Evolutionary conservation across 2,113 vertebrate species (phyloP).

Genomic region (Psettodes erumei): DNA sequence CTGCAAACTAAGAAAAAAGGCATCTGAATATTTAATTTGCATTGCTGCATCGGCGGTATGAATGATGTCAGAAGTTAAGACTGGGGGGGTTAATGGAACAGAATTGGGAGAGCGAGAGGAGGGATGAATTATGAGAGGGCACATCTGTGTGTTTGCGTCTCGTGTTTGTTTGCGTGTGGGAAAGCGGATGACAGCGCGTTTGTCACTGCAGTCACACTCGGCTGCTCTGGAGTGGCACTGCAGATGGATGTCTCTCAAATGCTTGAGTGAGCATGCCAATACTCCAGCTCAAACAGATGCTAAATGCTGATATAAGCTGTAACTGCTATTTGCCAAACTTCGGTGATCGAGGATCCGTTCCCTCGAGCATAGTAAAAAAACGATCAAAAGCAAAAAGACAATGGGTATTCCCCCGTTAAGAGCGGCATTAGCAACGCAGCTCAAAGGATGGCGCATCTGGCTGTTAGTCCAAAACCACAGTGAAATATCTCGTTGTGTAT

Average conservation of each 20-base stretch:
- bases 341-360: slow-evolving; percentile 16
- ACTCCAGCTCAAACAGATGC: slow-evolving; percentile 75
- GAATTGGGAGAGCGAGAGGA: slow-evolving; percentile 23
- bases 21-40: slow-evolving; percentile 14
- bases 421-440: background rate
- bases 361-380: background rate
- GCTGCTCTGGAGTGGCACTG: slow-evolving; percentile 67
- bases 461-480: background rate
- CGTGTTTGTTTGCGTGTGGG: slow-evolving; percentile 44
- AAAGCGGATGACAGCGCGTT: slow-evolving; percentile 70
- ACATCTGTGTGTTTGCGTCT: slow-evolving; percentile 51
- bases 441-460: background rate
- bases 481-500: background rate
- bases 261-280: slow-evolving; percentile 61
- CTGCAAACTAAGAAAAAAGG: background rate
- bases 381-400: background rate
- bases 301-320: slow-evolving; percentile 63
- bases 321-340: slow-evolving; percentile 55
- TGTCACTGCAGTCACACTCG: slow-evolving; percentile 69
- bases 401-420: background rate
- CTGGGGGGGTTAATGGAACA: slow-evolving; percentile 26
- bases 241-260: slow-evolving; percentile 75
- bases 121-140: slow-evolving; percentile 13
- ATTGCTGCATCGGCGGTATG: slow-evolving; percentile 33
- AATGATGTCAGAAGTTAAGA: slow-evolving; percentile 34